Percentiles rank a stretch among this genome's conserved stretches.
These are phyloP conservation scores for Melanargia galathea DNA, from an alignment of 2,888 invertebrate genomes.

Conservation along the genomic window DNA sequence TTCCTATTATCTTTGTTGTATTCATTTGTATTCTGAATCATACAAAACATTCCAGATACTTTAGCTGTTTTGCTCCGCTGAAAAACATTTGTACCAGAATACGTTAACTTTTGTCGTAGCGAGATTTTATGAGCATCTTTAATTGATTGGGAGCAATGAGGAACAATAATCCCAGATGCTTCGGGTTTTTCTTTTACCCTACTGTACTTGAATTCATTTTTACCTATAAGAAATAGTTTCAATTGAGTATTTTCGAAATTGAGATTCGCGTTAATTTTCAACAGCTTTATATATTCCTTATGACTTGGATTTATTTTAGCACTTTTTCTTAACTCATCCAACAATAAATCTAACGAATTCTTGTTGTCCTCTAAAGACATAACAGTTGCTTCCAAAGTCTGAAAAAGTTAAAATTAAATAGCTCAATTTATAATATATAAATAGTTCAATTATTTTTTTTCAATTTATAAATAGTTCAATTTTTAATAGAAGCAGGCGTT, in stretches of 20 bases:
- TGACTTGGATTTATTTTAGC: slow-evolving; percentile 44
- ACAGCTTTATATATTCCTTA: slow-evolving; percentile 50
- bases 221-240: slow-evolving; percentile 43
- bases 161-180: background rate
- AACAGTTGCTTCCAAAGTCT: slow-evolving; percentile 50
- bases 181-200: background rate
- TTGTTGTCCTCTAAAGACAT: slow-evolving; percentile 50
- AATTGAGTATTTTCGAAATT: slow-evolving; percentile 55
- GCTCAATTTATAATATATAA: no score
- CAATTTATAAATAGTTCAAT: no score
- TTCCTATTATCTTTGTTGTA: slow-evolving; percentile 3
- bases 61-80: slow-evolving; percentile 1
- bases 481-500: no score
- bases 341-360: slow-evolving; percentile 45
- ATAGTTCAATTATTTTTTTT: no score
- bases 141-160: background rate
- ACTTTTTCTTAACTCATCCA: slow-evolving; percentile 46
- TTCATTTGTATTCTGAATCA: background rate
- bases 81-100: background rate
- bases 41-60: background rate
- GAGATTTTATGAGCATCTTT: background rate
- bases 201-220: background rate
- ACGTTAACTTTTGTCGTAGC: background rate
- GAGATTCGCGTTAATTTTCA: slow-evolving; percentile 51
- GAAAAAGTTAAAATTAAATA: slow-evolving; percentile 33